phyloP scores from a whole-genome alignment of 92 coral and sea anemone species.

The Palythoa grandiflora region DNA sequence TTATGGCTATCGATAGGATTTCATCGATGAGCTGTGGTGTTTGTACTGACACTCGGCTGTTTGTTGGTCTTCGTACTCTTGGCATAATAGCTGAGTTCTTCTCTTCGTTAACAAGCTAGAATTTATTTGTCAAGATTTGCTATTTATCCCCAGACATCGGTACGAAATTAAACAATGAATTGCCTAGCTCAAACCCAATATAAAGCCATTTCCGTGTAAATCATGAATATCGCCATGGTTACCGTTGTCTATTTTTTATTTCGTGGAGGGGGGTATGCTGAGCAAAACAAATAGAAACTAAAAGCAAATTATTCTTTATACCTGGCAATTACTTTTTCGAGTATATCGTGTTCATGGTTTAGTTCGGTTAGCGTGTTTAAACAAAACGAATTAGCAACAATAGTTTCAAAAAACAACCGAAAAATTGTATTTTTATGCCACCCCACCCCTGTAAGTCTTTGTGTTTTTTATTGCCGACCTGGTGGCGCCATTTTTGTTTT shows the following conservation, averaged over 20 bases:
- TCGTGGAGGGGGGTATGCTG: constrained; percentile 50
- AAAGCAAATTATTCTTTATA: background rate
- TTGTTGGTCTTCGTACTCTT: constrained; percentile 62
- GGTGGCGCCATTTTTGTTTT: constrained; percentile 62
- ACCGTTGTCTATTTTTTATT: constrained; percentile 38
- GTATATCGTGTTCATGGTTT: background rate
- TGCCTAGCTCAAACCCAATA: background rate
- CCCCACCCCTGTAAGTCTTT: constrained; percentile 43
- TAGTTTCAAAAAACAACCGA: background rate
- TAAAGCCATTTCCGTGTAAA: constrained; percentile 74
- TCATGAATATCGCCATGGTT: constrained; percentile 77
- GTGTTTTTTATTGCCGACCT: background rate
- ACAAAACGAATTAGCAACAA: background rate
- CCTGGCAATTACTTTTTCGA: too few species aligned
- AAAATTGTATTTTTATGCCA: background rate
- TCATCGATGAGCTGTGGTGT: constrained; percentile 85
- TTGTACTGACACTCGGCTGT: constrained; percentile 94
- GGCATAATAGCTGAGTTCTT: constrained; percentile 59
- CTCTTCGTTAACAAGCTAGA: constrained; percentile 29
- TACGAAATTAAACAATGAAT: background rate
- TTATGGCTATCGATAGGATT: constrained; percentile 72
- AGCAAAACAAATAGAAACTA: background rate
- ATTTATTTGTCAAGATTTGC: constrained; percentile 58
- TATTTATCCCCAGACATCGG: background rate
- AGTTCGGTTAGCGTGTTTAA: background rate